These are phyloP conservation scores for Sciaenops ocellatus DNA, from an alignment of 2,797 vertebrate genomes.

Conservation along the genomic window DNA sequence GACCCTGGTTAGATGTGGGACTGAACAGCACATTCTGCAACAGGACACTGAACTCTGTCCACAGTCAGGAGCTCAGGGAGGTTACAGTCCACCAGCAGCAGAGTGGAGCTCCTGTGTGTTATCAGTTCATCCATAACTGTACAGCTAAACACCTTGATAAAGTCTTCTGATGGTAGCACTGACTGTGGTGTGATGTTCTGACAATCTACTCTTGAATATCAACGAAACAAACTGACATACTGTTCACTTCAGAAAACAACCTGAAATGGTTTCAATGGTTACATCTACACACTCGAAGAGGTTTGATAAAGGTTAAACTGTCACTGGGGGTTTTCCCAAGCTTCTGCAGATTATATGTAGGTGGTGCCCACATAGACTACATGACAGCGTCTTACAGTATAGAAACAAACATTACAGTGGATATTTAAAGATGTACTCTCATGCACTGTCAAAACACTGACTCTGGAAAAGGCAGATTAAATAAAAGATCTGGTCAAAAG, in stretches of 20 bases:
- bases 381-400: neutral
- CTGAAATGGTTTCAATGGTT: neutral
- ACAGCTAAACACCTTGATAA: neutral
- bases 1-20: too few relatives aligned
- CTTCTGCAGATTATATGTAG: neutral
- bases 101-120: neutral
- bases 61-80: neutral
- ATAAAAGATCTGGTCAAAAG: neutral
- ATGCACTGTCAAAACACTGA: neutral
- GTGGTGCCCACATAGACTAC: neutral
- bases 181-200: neutral
- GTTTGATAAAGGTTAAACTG: neutral
- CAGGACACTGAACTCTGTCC: neutral
- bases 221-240: neutral
- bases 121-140: neutral
- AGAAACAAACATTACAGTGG: neutral
- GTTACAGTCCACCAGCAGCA: neutral
- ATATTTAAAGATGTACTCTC: neutral
- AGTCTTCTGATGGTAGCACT: neutral
- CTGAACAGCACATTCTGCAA: neutral
- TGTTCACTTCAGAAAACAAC: neutral
- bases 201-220: neutral
- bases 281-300: too few relatives aligned
- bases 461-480: neutral
- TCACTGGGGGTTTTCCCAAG: neutral